These are phyloP conservation scores for Andrena cerasifolii DNA, from an alignment of 1,140 invertebrate genomes.

Conservation along the genomic window DNA sequence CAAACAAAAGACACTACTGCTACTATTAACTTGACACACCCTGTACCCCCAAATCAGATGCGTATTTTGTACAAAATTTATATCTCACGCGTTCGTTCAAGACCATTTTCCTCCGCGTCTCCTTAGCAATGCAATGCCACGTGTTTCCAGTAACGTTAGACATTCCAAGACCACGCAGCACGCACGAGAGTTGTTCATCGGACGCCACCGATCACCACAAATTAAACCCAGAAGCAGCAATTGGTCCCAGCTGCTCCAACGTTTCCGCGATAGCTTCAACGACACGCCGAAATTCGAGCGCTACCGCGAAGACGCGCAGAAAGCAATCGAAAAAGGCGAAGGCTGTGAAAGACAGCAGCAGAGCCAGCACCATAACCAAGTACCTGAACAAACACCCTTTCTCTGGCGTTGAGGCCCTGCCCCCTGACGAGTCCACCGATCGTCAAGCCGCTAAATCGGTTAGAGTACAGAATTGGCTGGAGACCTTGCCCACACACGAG, in stretches of 20 bases:
- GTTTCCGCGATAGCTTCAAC: neutral
- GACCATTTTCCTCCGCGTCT: neutral
- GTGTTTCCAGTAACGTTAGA: constrained; percentile 46
- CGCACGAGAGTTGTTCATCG: constrained; percentile 8
- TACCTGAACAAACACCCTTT: neutral
- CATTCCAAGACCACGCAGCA: neutral
- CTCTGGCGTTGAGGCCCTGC: neutral
- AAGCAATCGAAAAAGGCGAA: neutral
- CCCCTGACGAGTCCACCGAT: neutral
- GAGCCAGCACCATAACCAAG: neutral
- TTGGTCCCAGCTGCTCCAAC: constrained; percentile 11
- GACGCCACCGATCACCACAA: neutral
- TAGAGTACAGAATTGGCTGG: constrained; percentile 52
- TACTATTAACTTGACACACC: too few species aligned
- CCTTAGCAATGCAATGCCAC: neutral
- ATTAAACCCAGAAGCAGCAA: neutral
- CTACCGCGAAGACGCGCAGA: too few species aligned
- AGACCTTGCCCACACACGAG: neutral
- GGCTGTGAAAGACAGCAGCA: fast-evolving
- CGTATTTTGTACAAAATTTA: too few species aligned
- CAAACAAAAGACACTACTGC: too few species aligned
- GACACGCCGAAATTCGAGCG: neutral
- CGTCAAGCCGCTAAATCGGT: neutral
- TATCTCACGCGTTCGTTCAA: too few species aligned
- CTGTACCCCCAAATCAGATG: too few species aligned